Conservation (phyloP, 2,113 vertebrate species). For the Arothron firmamentum region DNA sequence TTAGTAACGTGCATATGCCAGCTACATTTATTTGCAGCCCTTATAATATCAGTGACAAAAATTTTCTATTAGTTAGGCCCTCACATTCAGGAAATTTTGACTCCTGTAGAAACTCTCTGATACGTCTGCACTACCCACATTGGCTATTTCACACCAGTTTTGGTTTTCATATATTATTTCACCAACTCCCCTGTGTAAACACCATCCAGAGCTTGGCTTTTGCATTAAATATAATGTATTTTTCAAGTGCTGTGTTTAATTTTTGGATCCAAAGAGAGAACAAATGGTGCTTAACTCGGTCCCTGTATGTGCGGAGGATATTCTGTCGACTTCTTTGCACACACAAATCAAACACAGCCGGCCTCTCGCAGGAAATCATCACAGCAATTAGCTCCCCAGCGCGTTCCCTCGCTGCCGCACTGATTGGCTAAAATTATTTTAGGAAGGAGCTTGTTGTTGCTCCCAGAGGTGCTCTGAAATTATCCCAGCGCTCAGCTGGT, state of each 20-base stretch:
- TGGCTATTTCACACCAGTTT: no score
- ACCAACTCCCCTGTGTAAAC: no score
- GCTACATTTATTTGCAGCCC: not conserved
- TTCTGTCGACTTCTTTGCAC: constrained; percentile 30
- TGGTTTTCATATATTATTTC: no score
- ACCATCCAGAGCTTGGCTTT: no score
- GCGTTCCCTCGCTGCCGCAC: constrained; percentile 35
- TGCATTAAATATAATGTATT: no score
- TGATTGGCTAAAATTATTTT: constrained; percentile 65
- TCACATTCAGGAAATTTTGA: no score
- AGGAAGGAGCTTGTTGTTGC: constrained; percentile 26
- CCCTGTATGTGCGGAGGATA: constrained; percentile 27
- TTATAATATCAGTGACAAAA: no score
- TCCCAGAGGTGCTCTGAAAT: constrained; percentile 65
- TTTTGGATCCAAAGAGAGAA: constrained; percentile 36
- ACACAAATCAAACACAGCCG: constrained; percentile 49
- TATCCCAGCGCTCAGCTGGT: constrained; percentile 40
- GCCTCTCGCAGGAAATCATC: constrained; percentile 66
- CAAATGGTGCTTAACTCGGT: constrained; percentile 39
- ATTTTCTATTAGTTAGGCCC: no score
- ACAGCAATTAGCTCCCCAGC: constrained; percentile 59
- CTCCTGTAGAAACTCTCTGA: no score
- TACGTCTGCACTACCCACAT: no score
- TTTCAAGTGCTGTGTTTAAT: no score
- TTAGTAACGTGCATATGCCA: no score